Evolutionary conservation across 1,140 invertebrate species (phyloP), one percentile per base, ranked within the genome.

Genomic region (Lutraria rhynchaena): DNA sequence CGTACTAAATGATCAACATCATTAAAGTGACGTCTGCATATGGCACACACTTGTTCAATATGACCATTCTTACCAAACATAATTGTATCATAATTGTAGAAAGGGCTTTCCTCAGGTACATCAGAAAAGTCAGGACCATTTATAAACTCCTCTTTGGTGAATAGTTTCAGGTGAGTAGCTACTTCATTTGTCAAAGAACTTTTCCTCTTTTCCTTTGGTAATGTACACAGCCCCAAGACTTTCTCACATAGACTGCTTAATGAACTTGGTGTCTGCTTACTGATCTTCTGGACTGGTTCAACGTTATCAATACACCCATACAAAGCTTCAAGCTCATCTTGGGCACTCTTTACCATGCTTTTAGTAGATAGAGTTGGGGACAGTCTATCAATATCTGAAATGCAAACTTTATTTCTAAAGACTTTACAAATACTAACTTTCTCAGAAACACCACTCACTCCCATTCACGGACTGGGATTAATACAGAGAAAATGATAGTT

Each of bases 11-110:
- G 53, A 33, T 88, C 86, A 17, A 83, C 46, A 37, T 61, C 70
- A 15, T 55, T 27, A 53, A 86, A 89, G 53, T 87, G 82, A 13
- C 81, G 81, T 31, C 82, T 85, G 71, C 88, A 89, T 13, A 89
- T 70, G 9, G 83, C 84, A 71, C 88, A 89, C 1, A 89, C 78
- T 13, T 49, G 35, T 11, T 24, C 33, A 49, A 88, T 82, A 17
- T 73, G 58, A 24, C 86, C 86, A 60, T 85, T 77, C 37, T 81
- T 87, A 15, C 87, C 87, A 85, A 89, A 89, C 31, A 75, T 71
- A 41, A 88, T 86, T 2, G 70, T 82, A 9, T 85, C 77, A 67
- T 85, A 88, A 57, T 85, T 81, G 15, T 84, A 77, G 27, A 80
- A 70, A 2, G 81, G 77, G 35, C 81, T 76, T 15, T 60, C 53